Percentiles rank a stretch among this genome's conserved stretches.
These are phyloP conservation scores for Syngnathoides biaculeatus DNA, from an alignment of 2,113 vertebrate genomes.

Conservation along the genomic window DNA sequence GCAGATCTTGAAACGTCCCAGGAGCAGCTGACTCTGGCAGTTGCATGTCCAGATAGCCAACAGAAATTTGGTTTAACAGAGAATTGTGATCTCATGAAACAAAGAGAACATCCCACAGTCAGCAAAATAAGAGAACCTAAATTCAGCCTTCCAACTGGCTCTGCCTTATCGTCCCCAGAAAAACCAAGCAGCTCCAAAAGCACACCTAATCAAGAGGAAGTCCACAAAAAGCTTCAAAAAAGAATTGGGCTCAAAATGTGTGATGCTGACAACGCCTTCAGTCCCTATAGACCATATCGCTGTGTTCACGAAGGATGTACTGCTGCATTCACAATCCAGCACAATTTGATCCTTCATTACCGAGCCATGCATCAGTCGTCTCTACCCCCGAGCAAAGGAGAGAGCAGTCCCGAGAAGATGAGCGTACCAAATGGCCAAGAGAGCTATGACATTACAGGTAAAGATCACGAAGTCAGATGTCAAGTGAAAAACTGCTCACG, in stretches of 20 bases:
- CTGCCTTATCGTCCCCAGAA: slow-evolving; percentile 52
- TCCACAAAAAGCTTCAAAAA: slow-evolving; percentile 68
- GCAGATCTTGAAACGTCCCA: slow-evolving; percentile 15
- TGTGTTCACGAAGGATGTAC: slow-evolving; percentile 96
- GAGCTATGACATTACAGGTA: slow-evolving; percentile 33
- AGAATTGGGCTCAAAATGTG: slow-evolving; percentile 56
- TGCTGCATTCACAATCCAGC: slow-evolving; percentile 95
- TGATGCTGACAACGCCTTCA: slow-evolving; percentile 75
- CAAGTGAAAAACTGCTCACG: slow-evolving; percentile 93
- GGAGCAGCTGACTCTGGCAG: slow-evolving; percentile 19
- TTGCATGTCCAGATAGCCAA: slow-evolving; percentile 41
- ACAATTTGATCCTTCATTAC: slow-evolving; percentile 96
- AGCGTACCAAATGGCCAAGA: slow-evolving; percentile 48
- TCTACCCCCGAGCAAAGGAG: slow-evolving; percentile 75
- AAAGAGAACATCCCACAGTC: slow-evolving; percentile 22
- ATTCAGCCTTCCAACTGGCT: slow-evolving; percentile 25
- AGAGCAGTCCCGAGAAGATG: slow-evolving; percentile 74
- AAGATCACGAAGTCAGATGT: slow-evolving; percentile 88
- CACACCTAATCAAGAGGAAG: slow-evolving; percentile 56
- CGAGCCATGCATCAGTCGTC: slow-evolving; percentile 93
- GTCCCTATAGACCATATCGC: slow-evolving; percentile 89
- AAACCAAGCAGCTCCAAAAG: slow-evolving; percentile 67
- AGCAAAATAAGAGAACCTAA: slow-evolving; percentile 44
- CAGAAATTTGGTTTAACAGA: slow-evolving; percentile 31
- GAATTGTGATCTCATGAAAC: slow-evolving; percentile 40